Evolutionary conservation across 2,113 vertebrate genomes (phyloP), one percentile per base, ranked within the genome.

Genomic region (Balaeniceps rex): DNA sequence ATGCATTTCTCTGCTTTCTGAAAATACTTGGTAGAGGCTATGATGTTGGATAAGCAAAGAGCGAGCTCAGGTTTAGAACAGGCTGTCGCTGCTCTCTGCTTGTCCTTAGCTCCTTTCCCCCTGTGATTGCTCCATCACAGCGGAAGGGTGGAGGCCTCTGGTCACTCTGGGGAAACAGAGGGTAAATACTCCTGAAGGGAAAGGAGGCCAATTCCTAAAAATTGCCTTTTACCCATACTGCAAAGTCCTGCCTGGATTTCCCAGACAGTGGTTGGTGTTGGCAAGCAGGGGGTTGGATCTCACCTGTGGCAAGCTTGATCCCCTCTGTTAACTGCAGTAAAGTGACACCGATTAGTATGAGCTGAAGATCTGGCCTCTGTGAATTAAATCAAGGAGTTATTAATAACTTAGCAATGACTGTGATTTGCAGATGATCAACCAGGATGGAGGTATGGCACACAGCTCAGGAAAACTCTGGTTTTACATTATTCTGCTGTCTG

Each of bases 221-320:
- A 8, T 4, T 5, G 3, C 11, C 26, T 70, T 74, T 75, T 42
- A 23, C 4, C 26, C 11, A 1, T 10, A 0, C 31, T 42, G 28
- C 28, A 3, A 19, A 63, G 46, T 14, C n/a, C 71, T 83, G 66
- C 54, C 34, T 70, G n/a, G 14, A 24, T 90, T 80, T 78, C 52
- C 34, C 21, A 33, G 49, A 2, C 26, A 6, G 63, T 7, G 24
- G 34, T 10, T 8, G 58, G 42, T 65, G 61, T 57, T 87, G 55
- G 64, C 34, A 28, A 1, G 34, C 1, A 0, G 6, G 10, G n/a
- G 8, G 5, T 15, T 80, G 72, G 52, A 18, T 34, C 47, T 89
- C 38, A 21, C 40, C 44, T 12, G 21, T 19, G 66, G 7, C 40
- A 12, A 13, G 7, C 10, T 68, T 8, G 23, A 24, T 66, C 28